Evolutionary conservation across 2,113 vertebrate species (phyloP).

Genomic region (Eubucco bourcierii): DNA sequence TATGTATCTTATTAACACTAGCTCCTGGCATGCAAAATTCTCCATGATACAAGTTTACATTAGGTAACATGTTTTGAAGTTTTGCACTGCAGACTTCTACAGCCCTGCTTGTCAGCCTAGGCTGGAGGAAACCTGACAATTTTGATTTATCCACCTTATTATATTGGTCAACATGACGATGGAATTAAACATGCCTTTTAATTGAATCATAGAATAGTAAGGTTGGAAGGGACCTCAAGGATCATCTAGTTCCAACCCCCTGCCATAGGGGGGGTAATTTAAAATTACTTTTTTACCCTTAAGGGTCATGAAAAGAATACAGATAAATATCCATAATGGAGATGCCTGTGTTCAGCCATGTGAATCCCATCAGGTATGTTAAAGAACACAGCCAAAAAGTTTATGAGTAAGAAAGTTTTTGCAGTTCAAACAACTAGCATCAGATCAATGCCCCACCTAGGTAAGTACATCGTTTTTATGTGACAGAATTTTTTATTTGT

Average conservation of each 20-base stretch:
- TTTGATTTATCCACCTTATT: neutral
- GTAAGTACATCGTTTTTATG: fast-evolving
- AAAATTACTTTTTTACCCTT: neutral
- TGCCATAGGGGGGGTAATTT: no score
- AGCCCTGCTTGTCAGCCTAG: neutral
- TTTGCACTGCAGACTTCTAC: neutral
- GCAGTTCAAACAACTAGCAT: neutral
- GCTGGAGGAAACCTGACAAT: fast-evolving
- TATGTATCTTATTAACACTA: neutral
- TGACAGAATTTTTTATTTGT: no score
- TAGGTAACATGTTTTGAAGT: neutral
- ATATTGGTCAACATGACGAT: neutral
- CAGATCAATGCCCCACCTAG: neutral
- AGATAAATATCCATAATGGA: neutral
- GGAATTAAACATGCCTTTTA: fast-evolving
- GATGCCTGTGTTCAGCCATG: fast-evolving
- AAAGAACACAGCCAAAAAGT: neutral
- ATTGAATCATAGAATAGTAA: no score
- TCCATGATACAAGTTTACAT: fast-evolving
- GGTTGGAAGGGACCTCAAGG: no score
- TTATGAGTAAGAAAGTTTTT: neutral
- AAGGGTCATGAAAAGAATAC: neutral
- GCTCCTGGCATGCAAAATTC: neutral
- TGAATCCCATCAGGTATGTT: neutral
- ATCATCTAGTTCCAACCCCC: no score